A percentile compares a stretch with the other conserved stretches of the same genome.
Conservation (phyloP, 2,113 vertebrate genomes). For the Centropus bengalensis region DNA sequence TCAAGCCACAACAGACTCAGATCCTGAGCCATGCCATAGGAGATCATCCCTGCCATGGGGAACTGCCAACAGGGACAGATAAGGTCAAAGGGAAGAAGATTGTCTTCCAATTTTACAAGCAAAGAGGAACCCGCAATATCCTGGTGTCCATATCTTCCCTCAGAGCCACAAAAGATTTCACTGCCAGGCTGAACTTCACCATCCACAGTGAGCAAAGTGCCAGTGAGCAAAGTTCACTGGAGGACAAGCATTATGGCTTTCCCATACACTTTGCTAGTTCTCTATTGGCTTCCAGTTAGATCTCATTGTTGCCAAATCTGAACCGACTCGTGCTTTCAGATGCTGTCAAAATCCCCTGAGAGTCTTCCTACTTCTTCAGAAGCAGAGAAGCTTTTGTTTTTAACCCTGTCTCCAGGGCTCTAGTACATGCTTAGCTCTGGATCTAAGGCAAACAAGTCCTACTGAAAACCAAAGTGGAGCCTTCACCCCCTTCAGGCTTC, state of each 20-base stretch:
- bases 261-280: background rate
- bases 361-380: background rate
- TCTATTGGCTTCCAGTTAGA: background rate
- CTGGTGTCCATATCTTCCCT: background rate
- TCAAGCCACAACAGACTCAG: background rate
- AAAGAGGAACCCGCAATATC: background rate
- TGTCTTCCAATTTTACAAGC: background rate
- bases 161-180: background rate
- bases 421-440: background rate
- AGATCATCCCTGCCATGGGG: background rate
- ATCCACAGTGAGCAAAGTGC: background rate
- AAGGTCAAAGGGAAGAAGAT: background rate
- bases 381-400: background rate
- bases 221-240: background rate
- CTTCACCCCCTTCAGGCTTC: background rate
- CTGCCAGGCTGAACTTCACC: background rate
- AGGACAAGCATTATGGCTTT: background rate
- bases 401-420: background rate
- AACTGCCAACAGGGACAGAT: rapidly evolving
- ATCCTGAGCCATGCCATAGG: background rate
- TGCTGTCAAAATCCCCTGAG: background rate
- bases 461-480: background rate
- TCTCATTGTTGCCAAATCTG: background rate
- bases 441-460: background rate
- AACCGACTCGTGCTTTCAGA: background rate